phyloP scores from a whole-genome alignment of 2,888 invertebrate species.

The Dichetophora obliterata region DNA sequence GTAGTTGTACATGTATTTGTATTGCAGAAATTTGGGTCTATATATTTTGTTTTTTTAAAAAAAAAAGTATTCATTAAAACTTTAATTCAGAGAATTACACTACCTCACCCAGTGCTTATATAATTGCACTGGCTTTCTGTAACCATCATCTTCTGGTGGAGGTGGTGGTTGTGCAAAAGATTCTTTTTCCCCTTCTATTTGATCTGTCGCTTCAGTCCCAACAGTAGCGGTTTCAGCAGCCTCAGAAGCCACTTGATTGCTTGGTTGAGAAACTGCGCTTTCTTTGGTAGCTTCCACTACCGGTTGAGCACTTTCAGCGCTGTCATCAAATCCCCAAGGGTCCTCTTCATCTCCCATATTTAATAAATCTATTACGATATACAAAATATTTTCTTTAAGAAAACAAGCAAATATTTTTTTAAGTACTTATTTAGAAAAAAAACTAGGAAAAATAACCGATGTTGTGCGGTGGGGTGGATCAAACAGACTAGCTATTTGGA shows the following conservation, averaged over 20 bases:
- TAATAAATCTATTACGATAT: neutral
- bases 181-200: conserved; percentile 68
- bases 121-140: conserved; percentile 78
- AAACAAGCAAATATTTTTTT: no score
- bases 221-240: conserved; percentile 53
- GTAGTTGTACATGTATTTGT: conserved; percentile 86
- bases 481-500: no score
- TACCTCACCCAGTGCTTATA: conserved; percentile 86
- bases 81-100: conserved; percentile 31
- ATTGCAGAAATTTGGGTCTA: conserved; percentile 85
- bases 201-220: conserved; percentile 61
- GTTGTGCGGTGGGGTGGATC: no score
- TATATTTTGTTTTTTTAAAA: conserved; percentile 52
- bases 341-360: conserved; percentile 72
- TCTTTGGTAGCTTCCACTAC: conserved; percentile 57
- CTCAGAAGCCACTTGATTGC: conserved; percentile 53
- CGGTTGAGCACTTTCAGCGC: conserved; percentile 54
- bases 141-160: conserved; percentile 73
- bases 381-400: no score
- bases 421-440: no score
- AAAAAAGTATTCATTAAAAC: neutral
- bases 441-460: no score
- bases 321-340: conserved; percentile 73
- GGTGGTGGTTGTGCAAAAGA: conserved; percentile 70
- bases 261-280: conserved; percentile 69